Percentiles rank a stretch among this genome's conserved stretches.
Evolutionary conservation across 2,888 invertebrate species (phyloP).

Genomic region (Digitonthophagus gazella): DNA sequence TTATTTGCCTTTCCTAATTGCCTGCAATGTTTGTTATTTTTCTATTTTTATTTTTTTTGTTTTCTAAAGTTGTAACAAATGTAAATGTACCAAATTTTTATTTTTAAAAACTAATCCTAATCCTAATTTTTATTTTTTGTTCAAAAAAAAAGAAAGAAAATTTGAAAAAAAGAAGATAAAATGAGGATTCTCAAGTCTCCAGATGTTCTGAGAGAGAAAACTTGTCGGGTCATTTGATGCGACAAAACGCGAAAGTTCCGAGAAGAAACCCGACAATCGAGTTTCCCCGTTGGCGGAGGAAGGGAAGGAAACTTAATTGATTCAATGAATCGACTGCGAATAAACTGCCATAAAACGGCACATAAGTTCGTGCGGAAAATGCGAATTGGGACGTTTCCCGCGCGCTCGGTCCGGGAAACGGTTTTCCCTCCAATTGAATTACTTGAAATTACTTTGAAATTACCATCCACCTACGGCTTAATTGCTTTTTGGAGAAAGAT

Average conservation of each 20-base stretch:
- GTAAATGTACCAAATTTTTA: too few species aligned
- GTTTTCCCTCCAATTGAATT: neutral
- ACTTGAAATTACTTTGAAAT: neutral
- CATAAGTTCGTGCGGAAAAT: conserved; percentile 8
- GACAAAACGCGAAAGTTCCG: neutral
- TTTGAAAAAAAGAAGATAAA: too few species aligned
- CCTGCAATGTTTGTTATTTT: neutral
- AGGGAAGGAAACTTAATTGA: conserved; percentile 12
- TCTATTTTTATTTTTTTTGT: neutral
- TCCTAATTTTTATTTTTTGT: too few species aligned
- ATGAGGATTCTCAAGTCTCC: too few species aligned
- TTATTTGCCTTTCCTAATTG: neutral
- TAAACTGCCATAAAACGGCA: conserved; percentile 14
- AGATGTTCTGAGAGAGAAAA: neutral
- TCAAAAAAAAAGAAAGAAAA: too few species aligned
- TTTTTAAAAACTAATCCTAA: too few species aligned
- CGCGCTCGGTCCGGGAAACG: neutral
- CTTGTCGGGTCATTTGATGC: conserved; percentile 7
- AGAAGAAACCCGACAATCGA: neutral
- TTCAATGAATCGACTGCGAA: conserved; percentile 15
- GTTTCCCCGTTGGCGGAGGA: neutral
- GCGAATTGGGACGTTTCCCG: conserved; percentile 4
- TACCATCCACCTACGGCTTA: too few species aligned
- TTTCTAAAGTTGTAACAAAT: neutral
- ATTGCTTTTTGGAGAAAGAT: too few species aligned